A percentile compares a stretch with the other conserved stretches of the same genome.
phyloP scores from a whole-genome alignment of 1,140 invertebrate genomes.

The Sinella curviseta region DNA sequence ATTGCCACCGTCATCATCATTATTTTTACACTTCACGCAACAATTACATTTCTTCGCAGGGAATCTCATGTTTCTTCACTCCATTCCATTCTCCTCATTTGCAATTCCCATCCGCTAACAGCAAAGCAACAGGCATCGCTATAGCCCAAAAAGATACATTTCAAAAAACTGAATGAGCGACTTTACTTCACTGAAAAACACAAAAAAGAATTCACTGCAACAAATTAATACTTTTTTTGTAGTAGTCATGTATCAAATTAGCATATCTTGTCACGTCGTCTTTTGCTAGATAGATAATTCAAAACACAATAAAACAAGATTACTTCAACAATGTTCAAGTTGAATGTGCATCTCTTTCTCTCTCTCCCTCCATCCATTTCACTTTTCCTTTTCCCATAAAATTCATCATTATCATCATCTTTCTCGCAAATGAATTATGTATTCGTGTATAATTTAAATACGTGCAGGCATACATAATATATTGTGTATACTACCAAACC shows the following conservation, averaged over 20 bases:
- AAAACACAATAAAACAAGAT: no score
- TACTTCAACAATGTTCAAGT: no score
- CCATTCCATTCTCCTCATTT: no score
- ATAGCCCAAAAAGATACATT: neutral
- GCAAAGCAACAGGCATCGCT: neutral
- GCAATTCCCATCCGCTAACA: no score
- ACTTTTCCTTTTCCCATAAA: neutral
- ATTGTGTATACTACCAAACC: neutral
- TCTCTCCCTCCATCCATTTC: neutral
- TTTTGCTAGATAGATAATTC: no score
- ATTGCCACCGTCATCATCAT: no score
- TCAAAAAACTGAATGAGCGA: neutral
- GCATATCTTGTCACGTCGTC: neutral
- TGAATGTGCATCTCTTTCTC: neutral
- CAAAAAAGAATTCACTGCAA: neutral
- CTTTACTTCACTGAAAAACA: neutral
- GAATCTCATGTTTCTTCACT: no score
- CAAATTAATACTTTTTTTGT: no score
- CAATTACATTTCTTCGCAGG: no score
- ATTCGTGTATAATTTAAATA: neutral
- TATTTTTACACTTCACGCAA: no score
- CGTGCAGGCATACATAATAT: no score
- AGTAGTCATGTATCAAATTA: neutral
- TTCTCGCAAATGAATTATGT: neutral
- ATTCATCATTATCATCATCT: neutral